These are phyloP conservation scores for Pterobdella sp. DNA, from an alignment of 2,888 invertebrate species.

Conservation along the genomic window DNA sequence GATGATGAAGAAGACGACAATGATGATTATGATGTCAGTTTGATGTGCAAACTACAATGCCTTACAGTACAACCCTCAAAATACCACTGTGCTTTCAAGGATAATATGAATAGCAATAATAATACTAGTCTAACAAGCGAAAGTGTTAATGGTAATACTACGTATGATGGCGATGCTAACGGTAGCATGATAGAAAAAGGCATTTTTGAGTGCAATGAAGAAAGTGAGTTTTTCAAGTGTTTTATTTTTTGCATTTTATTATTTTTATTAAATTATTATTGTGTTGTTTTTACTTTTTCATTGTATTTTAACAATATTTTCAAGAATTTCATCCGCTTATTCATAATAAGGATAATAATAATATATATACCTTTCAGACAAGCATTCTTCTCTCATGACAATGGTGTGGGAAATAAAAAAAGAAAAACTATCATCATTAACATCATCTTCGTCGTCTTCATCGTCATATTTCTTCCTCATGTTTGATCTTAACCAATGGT, in stretches of 20 bases:
- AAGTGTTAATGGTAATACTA: neutral
- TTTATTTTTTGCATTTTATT: neutral
- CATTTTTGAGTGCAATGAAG: neutral
- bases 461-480: conserved; percentile 4
- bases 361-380: neutral
- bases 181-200: neutral
- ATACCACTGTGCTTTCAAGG: neutral
- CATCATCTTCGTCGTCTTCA: neutral
- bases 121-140: neutral
- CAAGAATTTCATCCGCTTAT: neutral
- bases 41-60: neutral
- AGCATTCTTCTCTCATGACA: neutral
- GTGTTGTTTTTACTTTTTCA: neutral
- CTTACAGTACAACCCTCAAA: neutral
- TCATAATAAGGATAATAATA: neutral
- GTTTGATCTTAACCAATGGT: conserved; percentile 27
- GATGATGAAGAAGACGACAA: neutral
- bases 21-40: neutral
- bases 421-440: neutral
- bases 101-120: neutral
- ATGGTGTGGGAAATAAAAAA: conserved; percentile 1
- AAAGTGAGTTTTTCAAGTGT: neutral
- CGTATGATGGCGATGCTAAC: neutral
- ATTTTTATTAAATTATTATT: neutral
- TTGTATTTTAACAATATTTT: neutral